A percentile compares a stretch with the other conserved stretches of the same genome.
These are phyloP conservation scores for Dorcus parallelipipedus DNA, from an alignment of 2,888 invertebrate genomes.

Conservation along the genomic window DNA sequence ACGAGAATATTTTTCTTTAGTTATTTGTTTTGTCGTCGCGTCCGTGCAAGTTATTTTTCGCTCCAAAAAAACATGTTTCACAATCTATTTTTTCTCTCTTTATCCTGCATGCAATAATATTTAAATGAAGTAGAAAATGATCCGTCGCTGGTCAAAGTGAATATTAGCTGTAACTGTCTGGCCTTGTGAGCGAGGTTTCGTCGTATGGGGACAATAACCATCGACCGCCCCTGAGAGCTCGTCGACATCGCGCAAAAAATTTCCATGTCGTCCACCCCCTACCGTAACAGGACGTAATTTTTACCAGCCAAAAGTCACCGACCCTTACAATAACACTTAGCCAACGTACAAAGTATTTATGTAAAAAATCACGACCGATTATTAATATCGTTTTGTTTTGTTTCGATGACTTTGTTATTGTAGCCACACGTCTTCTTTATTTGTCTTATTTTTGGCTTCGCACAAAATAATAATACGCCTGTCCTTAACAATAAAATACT, in stretches of 20 bases:
- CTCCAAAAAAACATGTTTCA: too few relatives aligned
- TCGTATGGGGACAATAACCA: slow-evolving; percentile 28
- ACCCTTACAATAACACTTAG: neutral
- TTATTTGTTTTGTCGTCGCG: too few relatives aligned
- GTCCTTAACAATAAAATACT: too few relatives aligned
- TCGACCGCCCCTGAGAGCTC: slow-evolving; percentile 19
- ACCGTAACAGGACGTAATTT: slow-evolving; percentile 9
- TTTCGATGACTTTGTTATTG: too few relatives aligned
- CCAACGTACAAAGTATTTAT: neutral
- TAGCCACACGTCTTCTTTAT: too few relatives aligned
- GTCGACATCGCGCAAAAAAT: slow-evolving; percentile 29
- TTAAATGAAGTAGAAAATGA: slow-evolving; percentile 1
- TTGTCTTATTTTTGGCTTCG: too few relatives aligned
- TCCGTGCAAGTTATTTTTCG: too few relatives aligned
- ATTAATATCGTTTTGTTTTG: too few relatives aligned
- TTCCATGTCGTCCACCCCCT: slow-evolving; percentile 25
- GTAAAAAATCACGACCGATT: neutral
- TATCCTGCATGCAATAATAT: too few relatives aligned
- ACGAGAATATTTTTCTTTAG: too few relatives aligned
- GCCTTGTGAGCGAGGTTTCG: slow-evolving; percentile 36
- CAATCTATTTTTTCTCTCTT: too few relatives aligned
- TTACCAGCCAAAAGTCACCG: slow-evolving; percentile 4
- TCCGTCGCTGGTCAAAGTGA: slow-evolving; percentile 6
- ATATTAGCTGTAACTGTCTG: slow-evolving; percentile 39
- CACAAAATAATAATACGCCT: too few relatives aligned